These are phyloP conservation scores for Timandra comae DNA, from an alignment of 2,888 invertebrate species.

Conservation along the genomic window DNA sequence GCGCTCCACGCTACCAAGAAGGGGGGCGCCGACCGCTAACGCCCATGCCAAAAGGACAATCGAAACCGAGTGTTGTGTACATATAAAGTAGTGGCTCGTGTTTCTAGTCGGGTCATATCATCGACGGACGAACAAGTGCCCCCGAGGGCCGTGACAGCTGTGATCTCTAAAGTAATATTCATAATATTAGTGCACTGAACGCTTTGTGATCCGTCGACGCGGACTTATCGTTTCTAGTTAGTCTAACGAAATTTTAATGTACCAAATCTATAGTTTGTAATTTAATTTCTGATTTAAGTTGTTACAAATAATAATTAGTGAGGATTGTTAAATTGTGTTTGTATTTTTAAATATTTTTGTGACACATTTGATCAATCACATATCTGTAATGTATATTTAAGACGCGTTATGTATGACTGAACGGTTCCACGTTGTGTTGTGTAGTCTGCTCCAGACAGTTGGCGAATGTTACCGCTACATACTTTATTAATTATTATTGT, in stretches of 20 bases:
- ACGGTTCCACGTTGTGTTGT: conserved; percentile 30
- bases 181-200: conserved; percentile 66
- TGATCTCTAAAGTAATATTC: conserved; percentile 73
- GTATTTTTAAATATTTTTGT: conserved; percentile 50
- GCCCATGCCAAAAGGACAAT: conserved; percentile 67
- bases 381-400: conserved; percentile 48
- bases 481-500: conserved; percentile 24
- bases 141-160: conserved; percentile 56
- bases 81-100: conserved; percentile 62
- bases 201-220: conserved; percentile 42
- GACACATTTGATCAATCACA: conserved; percentile 46
- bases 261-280: conserved; percentile 73
- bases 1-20: conserved; percentile 84
- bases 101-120: conserved; percentile 71
- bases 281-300: conserved; percentile 65
- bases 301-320: conserved; percentile 59
- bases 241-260: conserved; percentile 71
- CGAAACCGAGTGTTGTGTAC: conserved; percentile 61
- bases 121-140: conserved; percentile 56
- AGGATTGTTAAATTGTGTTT: conserved; percentile 72
- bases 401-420: conserved; percentile 36
- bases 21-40: conserved; percentile 73
- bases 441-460: conserved; percentile 24
- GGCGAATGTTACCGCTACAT: conserved; percentile 38
- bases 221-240: conserved; percentile 58